Evolutionary conservation across 1,140 invertebrate genomes (phyloP), one percentile per base, ranked within the genome.

Genomic region (Dermatophagoides farinae): DNA sequence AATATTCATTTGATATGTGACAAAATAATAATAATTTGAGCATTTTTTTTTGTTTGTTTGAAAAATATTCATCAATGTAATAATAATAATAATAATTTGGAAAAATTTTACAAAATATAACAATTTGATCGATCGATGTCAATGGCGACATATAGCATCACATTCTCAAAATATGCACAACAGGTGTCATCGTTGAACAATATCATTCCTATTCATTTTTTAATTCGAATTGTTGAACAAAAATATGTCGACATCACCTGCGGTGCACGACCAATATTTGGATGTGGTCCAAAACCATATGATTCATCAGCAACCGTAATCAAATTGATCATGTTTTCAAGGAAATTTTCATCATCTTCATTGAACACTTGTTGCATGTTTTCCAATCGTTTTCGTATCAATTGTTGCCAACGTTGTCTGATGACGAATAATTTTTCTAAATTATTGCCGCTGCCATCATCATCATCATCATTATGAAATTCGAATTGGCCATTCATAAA

Each of bases 381-480:
- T 14, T 8, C 5, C 2, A 55, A 6, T 40, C 53, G 25, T 25
- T 55, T 55, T 12, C 4, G 12, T 20, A 23, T 31, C 14, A n/a
- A 55, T 44, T 55, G 53, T 25, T 55, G 53, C 53, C 53, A 55
- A 44, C 53, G 53, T 12, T 12, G 25, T 39, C 53, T 18, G 8
- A 31, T 31, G 31, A 31, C 8, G 8, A 31, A 31, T 31, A 31
- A 31, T 31, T 31, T 31, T 31, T 31, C 14, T 31, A 55, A 25
- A 5, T 55, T 31, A 82, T 70, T 18, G 76, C 73, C 67, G 82
- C 79, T 64, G 75, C 71, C 1, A 78, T 78, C 51, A 87, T 75
- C 67, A 80, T 74, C 53, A 77, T 71, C 0, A 83, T 37, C 38
- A 55, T n/a, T 55, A 12, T 18, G 12, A 37, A 44, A 4, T 55